Percentiles rank a stretch among this genome's conserved stretches.
Evolutionary conservation across 2,888 invertebrate genomes (phyloP).

Genomic region (Polymixis lichenea): DNA sequence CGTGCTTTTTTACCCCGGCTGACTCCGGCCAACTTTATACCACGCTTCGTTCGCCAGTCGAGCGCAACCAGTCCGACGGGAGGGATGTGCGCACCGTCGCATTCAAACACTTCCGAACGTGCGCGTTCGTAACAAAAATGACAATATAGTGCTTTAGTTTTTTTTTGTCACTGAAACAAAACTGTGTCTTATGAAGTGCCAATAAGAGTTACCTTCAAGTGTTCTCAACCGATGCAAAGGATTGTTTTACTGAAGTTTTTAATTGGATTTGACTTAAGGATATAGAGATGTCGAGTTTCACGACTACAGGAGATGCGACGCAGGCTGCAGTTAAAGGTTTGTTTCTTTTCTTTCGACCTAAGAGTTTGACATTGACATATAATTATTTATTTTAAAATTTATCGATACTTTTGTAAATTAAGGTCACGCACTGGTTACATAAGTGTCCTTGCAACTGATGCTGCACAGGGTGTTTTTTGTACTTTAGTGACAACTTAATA

Average conservation of each 20-base stretch:
- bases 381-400: conserved; percentile 11
- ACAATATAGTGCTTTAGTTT: conserved; percentile 68
- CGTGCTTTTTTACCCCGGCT: conserved; percentile 88
- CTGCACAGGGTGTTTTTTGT: conserved; percentile 36
- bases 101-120: conserved; percentile 68
- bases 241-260: conserved; percentile 71
- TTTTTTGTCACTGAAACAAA: conserved; percentile 60
- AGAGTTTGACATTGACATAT: conserved; percentile 1
- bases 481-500: conserved; percentile 14
- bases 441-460: conserved; percentile 50
- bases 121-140: conserved; percentile 76
- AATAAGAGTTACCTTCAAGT: conserved; percentile 76
- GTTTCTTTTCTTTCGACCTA: conserved; percentile 50
- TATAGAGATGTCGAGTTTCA: conserved; percentile 84
- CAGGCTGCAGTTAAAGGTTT: conserved; percentile 85
- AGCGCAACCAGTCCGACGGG: conserved; percentile 74
- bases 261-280: conserved; percentile 70
- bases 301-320: conserved; percentile 77
- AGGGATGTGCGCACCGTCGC: conserved; percentile 72
- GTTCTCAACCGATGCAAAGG: conserved; percentile 64
- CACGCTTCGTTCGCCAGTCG: conserved; percentile 80
- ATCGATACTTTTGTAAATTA: conserved; percentile 39
- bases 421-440: conserved; percentile 54
- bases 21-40: conserved; percentile 80
- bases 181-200: conserved; percentile 82